A percentile compares a stretch with the other conserved stretches of the same genome.
These are phyloP conservation scores for Hedya salicella DNA, from an alignment of 2,888 invertebrate genomes.

Conservation along the genomic window DNA sequence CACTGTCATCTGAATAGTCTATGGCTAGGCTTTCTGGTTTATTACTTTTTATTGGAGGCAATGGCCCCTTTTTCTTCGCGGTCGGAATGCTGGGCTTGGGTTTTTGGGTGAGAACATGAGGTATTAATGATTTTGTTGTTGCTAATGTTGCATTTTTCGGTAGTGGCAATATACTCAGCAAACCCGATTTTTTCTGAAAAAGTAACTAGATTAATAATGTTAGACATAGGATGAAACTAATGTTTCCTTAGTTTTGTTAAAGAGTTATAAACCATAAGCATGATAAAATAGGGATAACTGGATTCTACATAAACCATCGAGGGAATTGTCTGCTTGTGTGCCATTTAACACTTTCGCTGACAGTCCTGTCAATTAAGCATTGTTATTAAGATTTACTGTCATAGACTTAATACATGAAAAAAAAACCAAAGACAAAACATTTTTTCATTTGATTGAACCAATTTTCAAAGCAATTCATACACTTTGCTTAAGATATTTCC, in stretches of 20 bases:
- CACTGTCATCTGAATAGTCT: conserved; percentile 77
- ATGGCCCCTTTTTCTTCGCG: conserved; percentile 56
- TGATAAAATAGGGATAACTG: no score
- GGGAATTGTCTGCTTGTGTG: no score
- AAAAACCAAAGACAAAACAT: no score
- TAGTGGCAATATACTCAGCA: conserved; percentile 88
- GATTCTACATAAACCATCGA: no score
- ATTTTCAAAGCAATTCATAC: background rate
- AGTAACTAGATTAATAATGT: conserved; percentile 35
- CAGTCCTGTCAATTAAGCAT: no score
- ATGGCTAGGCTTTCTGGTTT: conserved; percentile 55
- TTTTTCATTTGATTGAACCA: background rate
- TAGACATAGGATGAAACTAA: no score
- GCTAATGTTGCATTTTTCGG: conserved; percentile 82
- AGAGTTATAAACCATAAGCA: no score
- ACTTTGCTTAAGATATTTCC: no score
- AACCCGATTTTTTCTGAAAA: conserved; percentile 86
- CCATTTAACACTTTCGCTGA: no score
- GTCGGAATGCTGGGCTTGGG: conserved; percentile 60
- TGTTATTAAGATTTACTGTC: no score
- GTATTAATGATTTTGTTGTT: conserved; percentile 72
- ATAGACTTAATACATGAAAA: no score
- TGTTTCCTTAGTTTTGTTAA: no score
- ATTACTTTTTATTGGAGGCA: conserved; percentile 57
- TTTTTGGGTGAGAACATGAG: conserved; percentile 76